A percentile compares a stretch with the other conserved stretches of the same genome.
phyloP scores from a whole-genome alignment of 1,140 invertebrate species.

The Whitmania pigra region DNA sequence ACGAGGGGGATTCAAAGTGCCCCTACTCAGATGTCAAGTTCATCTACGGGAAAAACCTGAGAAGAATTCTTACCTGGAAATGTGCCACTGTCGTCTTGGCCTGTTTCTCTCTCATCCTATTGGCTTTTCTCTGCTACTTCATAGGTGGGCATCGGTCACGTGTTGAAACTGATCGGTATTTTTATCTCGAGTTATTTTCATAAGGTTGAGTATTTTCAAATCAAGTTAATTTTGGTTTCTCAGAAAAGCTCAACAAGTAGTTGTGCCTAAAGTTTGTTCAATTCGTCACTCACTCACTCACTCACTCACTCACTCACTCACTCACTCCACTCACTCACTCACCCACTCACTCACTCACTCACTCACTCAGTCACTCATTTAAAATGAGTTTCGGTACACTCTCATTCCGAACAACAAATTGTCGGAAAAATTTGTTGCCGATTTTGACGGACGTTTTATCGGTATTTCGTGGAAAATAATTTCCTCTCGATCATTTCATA shows the following conservation, averaged over 20 bases:
- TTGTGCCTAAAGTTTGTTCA: not conserved
- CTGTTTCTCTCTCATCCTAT: slow-evolving; percentile 1
- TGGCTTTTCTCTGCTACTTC: slow-evolving; percentile 8
- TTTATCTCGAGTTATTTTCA: not conserved
- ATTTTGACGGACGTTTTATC: too few relatives aligned
- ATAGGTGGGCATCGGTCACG: not conserved
- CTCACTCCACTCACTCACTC: slow-evolving; percentile 20
- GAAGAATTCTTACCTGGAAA: not conserved
- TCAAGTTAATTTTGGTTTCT: not conserved
- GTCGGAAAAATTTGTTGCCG: too few relatives aligned
- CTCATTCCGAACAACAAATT: not conserved
- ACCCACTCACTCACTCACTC: slow-evolving; percentile 19
- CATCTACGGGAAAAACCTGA: not conserved
- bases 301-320: slow-evolving; percentile 9
- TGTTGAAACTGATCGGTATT: not conserved
- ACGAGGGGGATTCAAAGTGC: not conserved
- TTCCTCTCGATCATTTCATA: too few relatives aligned
- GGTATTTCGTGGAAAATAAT: too few relatives aligned
- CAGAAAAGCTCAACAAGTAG: not conserved
- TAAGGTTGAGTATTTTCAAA: not conserved
- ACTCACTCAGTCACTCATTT: slow-evolving; percentile 13
- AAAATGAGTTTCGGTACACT: not conserved
- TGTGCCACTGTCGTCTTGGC: not conserved
- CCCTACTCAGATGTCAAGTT: not conserved
- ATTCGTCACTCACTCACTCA: slow-evolving; percentile 1